A percentile compares a stretch with the other conserved stretches of the same genome.
Evolutionary conservation across 2,888 invertebrate genomes (phyloP).

Genomic region (Teleogryllus oceanicus): DNA sequence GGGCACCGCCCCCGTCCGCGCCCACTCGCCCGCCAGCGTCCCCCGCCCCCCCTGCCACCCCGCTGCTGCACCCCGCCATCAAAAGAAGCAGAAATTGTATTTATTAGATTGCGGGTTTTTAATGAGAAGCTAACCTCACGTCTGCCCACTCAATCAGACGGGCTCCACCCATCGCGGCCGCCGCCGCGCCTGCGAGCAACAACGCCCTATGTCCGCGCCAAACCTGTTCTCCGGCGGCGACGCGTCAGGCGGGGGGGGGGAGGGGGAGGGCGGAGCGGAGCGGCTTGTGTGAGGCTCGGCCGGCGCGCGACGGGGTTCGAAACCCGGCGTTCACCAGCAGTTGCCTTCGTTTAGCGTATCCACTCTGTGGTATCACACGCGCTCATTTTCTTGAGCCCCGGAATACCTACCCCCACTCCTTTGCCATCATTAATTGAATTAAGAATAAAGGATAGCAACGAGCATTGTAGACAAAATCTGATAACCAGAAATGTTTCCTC

Average conservation of each 20-base stretch:
- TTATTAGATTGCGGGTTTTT: not conserved
- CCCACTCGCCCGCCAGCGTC: not conserved
- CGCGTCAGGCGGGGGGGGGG: not conserved
- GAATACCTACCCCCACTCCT: no score
- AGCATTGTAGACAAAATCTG: no score
- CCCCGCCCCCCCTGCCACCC: not conserved
- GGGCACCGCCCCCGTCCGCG: not conserved
- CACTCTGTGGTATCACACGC: no score
- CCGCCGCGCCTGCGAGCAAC: not conserved
- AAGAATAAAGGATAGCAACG: no score
- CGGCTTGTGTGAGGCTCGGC: no score
- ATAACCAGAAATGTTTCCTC: no score
- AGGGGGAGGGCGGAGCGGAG: no score
- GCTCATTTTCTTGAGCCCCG: no score
- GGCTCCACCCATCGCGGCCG: not conserved
- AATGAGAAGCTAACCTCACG: not conserved
- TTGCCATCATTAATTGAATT: no score
- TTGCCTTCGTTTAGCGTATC: no score
- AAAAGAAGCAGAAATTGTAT: not conserved
- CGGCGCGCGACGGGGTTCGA: no score
- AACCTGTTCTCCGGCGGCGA: not conserved
- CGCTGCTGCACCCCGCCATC: not conserved
- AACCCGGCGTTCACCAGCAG: no score
- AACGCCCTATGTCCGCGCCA: not conserved
- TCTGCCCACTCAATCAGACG: constrained; percentile 7